phyloP scores from a whole-genome alignment of 2,113 vertebrate genomes.

The Sclerurus mexicanus region DNA sequence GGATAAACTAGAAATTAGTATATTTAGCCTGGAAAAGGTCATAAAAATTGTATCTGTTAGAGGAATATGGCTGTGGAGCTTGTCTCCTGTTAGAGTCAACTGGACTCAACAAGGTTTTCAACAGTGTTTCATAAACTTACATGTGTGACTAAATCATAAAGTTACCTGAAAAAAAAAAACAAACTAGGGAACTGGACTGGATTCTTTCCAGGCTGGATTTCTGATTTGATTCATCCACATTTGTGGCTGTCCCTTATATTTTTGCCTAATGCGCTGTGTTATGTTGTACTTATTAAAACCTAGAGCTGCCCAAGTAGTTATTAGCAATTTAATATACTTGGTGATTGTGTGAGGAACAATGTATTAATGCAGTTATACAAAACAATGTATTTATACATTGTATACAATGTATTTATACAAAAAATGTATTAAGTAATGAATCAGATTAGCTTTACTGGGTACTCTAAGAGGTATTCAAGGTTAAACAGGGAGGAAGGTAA shows the following conservation, averaged over 20 bases:
- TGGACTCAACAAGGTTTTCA: not conserved
- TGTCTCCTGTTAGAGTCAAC: not conserved
- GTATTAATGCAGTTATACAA: no score
- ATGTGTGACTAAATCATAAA: not conserved
- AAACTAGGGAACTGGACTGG: not conserved
- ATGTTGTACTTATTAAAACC: not conserved
- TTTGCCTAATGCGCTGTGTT: not conserved
- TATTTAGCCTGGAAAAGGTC: not conserved
- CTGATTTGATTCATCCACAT: not conserved
- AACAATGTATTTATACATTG: no score
- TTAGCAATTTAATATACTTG: not conserved
- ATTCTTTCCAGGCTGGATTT: not conserved
- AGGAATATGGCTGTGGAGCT: not conserved
- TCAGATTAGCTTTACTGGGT: not conserved
- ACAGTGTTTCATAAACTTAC: not conserved
- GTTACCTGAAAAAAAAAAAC: not conserved
- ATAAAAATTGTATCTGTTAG: not conserved
- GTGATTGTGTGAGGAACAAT: not conserved
- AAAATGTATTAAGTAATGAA: not conserved
- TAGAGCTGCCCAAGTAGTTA: not conserved
- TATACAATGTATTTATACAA: no score
- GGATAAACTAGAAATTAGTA: not conserved
- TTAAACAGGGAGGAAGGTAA: not conserved
- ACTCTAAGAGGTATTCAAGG: not conserved
- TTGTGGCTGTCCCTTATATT: not conserved